phyloP scores from a whole-genome alignment of 2,113 vertebrate genomes.

The Bos javanicus region DNA sequence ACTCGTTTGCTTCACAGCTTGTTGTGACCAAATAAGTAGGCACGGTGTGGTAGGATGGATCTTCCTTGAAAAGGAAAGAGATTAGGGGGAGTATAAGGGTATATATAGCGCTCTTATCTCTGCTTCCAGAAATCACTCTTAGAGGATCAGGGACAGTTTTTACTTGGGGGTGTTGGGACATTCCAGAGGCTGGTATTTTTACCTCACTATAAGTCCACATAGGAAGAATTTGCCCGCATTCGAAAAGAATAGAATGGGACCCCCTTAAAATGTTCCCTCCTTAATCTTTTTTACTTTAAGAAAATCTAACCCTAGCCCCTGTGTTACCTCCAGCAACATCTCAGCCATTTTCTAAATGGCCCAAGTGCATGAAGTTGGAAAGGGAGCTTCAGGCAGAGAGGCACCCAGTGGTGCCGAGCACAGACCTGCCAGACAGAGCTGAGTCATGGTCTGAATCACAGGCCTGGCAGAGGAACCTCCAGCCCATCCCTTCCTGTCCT shows the following conservation, averaged over 20 bases:
- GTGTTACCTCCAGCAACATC: neutral
- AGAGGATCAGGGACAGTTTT: neutral
- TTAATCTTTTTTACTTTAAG: neutral
- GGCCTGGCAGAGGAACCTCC: neutral
- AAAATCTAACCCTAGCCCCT: neutral
- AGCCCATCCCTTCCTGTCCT: neutral
- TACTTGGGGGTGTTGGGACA: too few relatives aligned
- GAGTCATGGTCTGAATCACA: slow-evolving; percentile 55
- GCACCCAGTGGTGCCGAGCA: neutral
- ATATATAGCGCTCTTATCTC: neutral
- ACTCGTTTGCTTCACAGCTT: neutral
- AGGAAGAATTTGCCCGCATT: neutral
- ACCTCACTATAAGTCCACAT: neutral
- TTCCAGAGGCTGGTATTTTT: neutral
- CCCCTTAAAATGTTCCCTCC: neutral
- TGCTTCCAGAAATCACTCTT: neutral
- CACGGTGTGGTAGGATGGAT: rapidly evolving
- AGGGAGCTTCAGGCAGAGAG: neutral
- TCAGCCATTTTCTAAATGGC: neutral
- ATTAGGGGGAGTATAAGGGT: neutral
- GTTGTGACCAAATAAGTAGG: neutral
- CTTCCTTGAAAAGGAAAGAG: neutral
- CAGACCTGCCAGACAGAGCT: slow-evolving; percentile 15
- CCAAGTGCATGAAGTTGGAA: neutral
- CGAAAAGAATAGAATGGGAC: neutral